Conservation (phyloP, 2,113 vertebrate genomes). For the Pitta sordida region DNA sequence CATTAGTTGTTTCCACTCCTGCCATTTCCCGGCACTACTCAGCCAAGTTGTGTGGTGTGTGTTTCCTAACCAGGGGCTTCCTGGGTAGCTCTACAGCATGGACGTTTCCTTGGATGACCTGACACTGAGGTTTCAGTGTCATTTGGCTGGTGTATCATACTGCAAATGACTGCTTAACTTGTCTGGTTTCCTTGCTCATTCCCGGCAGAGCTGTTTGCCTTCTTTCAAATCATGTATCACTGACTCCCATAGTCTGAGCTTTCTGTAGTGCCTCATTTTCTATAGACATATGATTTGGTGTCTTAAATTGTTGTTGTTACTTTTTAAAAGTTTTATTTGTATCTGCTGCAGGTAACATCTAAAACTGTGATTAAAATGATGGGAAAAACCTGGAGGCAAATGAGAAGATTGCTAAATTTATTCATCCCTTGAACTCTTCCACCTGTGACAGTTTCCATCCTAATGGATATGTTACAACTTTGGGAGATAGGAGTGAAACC, state of each 20-base stretch:
- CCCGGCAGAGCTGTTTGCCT: not conserved
- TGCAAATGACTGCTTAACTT: not conserved
- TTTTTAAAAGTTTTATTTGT: not conserved
- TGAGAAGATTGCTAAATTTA: not conserved
- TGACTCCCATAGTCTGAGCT: not conserved
- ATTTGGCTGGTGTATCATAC: not conserved
- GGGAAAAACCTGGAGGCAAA: not conserved
- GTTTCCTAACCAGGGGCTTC: not conserved
- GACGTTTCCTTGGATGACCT: not conserved
- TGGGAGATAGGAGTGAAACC: not conserved
- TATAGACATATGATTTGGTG: not conserved
- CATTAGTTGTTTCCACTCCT: not conserved
- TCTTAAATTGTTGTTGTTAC: not conserved
- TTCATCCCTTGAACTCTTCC: not conserved
- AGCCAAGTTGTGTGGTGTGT: not conserved
- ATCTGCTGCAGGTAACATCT: not conserved
- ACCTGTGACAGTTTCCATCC: not conserved
- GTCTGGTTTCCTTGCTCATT: not conserved
- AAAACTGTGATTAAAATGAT: not conserved
- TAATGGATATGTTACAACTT: not conserved
- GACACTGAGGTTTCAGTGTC: not conserved
- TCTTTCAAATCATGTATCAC: not conserved
- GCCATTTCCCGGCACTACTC: not conserved
- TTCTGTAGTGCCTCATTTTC: not conserved
- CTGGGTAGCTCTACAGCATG: fast-evolving